These are phyloP conservation scores for Pycnonotus jocosus DNA, from an alignment of 2,113 vertebrate species.

Conservation along the genomic window DNA sequence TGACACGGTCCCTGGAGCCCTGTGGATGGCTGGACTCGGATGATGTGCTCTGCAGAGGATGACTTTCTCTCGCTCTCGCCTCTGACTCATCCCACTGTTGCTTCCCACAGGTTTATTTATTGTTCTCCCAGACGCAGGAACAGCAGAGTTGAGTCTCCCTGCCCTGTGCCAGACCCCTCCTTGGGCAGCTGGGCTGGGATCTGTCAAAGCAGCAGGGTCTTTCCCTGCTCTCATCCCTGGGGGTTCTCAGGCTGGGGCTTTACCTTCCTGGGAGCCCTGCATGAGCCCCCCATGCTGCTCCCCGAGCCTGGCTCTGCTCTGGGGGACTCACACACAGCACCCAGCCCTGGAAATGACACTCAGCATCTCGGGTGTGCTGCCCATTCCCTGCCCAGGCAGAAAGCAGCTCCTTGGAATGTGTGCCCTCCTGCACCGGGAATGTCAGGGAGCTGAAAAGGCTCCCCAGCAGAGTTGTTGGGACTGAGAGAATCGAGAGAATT, in stretches of 20 bases:
- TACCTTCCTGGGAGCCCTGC: neutral
- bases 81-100: constrained; percentile 21
- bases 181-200: neutral
- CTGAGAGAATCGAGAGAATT: accelerated
- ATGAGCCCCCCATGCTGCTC: neutral
- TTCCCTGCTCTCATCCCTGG: accelerated
- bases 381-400: accelerated
- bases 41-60: neutral
- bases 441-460: neutral
- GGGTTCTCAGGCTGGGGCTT: accelerated
- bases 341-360: accelerated
- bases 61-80: neutral
- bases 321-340: accelerated
- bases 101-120: constrained; percentile 21
- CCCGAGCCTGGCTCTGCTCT: neutral
- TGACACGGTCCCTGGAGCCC: neutral
- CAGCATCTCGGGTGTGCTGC: neutral
- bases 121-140: neutral
- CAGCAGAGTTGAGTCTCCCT: neutral
- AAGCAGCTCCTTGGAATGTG: accelerated
- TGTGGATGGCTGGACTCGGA: accelerated
- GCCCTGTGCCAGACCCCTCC: neutral
- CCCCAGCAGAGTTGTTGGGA: neutral
- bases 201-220: accelerated
- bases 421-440: no score